Base-by-base conservation (phyloP, 2,888 invertebrate species). In the Nasonovia ribisnigri region DNA sequence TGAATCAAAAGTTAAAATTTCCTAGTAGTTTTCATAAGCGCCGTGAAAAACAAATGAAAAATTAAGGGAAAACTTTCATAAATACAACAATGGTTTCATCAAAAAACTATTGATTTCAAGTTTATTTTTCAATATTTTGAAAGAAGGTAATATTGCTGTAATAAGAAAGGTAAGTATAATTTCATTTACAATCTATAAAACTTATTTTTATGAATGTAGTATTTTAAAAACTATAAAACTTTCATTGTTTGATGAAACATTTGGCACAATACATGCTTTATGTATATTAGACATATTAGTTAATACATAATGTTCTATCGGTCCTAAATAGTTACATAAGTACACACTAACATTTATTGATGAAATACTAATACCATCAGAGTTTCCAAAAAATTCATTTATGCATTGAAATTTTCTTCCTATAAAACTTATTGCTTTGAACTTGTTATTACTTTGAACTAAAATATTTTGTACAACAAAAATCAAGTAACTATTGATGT, bases 181-280 rank as follows among this genome's bases (percentile, higher is more conserved):
- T 54, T 54, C 13, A 54, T 54, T 54, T 54, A 54, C 54, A 54
- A n/a, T n/a, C 13, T 77, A 77, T 77, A 77, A 77, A n/a, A 77
- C n/a, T 36, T 77, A 77, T 36, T 13, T 36, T 77, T 77, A 77
- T 77, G n/a, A 77, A n/a, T 77, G 77, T 77, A 84, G 42, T 84
- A 84, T 42, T 84, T 84, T 84, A 84, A 36, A 43, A 42, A 42
- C 42, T 42, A 42, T 84, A 84, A 43, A 84, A 84, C 43, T 84
- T 43, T 84, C 42, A 42, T 43, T 24, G n/a, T 84, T 42, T 84
- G 42, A 42, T 42, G 84, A 84, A 20, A 84, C 84, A 24, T 84
- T 42, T 84, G 84, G 67, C 84, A 84, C 84, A 84, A 84, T 84
- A 84, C 84, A 84, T 42, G 84, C 42, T 84, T 84, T 84, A 84